Conservation (phyloP, 2,113 vertebrate genomes). For the Blennius ocellaris region DNA sequence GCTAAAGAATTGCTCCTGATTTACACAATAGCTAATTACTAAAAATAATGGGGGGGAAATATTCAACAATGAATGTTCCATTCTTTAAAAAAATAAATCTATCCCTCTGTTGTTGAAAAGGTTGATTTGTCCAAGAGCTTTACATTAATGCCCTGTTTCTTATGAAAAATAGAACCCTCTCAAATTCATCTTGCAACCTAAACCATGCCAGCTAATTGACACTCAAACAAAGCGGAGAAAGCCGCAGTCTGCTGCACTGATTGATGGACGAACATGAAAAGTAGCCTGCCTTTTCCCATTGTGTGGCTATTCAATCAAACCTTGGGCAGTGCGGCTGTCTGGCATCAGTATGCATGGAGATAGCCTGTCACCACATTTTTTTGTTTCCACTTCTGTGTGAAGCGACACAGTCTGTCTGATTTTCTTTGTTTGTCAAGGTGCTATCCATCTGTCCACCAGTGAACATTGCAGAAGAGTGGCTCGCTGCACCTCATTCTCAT, state of each 20-base stretch:
- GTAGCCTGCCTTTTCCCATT: conserved; percentile 81
- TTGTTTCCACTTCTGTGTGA: conserved; percentile 62
- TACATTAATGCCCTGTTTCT: conserved; percentile 40
- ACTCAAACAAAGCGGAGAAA: conserved; percentile 72
- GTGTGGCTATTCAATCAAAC: conserved; percentile 82
- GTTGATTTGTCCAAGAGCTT: conserved; percentile 64
- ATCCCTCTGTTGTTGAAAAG: conserved; percentile 32
- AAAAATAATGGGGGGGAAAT: conserved; percentile 26
- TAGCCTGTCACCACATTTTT: conserved; percentile 70
- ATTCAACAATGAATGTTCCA: conserved; percentile 27
- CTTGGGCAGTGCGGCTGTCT: conserved; percentile 67
- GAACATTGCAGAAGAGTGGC: conserved; percentile 50
- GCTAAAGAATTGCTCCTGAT: not conserved
- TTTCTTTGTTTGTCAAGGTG: conserved; percentile 73
- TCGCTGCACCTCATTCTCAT: conserved; percentile 54
- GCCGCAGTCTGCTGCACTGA: conserved; percentile 74
- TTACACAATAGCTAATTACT: conserved; percentile 17
- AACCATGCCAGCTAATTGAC: conserved; percentile 78
- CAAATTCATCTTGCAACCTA: conserved; percentile 69
- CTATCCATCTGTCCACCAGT: conserved; percentile 67
- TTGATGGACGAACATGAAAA: conserved; percentile 83
- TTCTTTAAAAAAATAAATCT: conserved; percentile 35
- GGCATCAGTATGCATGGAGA: conserved; percentile 82
- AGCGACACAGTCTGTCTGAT: conserved; percentile 73
- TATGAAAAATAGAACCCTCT: conserved; percentile 51